phyloP scores from a whole-genome alignment of 2,797 vertebrate genomes.

The Pseudomugil tenellus region DNA sequence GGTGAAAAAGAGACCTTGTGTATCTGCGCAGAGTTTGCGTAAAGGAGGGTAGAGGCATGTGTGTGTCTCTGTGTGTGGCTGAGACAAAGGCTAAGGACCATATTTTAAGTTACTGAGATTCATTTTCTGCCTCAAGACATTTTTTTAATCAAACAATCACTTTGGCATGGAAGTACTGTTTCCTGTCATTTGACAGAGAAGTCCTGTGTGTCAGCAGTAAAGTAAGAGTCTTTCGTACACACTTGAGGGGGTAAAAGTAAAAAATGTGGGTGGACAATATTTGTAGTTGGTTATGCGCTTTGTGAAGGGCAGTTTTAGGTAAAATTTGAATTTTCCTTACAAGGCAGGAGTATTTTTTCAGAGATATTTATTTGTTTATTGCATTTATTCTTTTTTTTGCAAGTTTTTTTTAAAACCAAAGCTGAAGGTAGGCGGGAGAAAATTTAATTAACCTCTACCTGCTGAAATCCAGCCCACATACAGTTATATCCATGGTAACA shows the following conservation, averaged over 20 bases:
- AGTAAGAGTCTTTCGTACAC: slow-evolving; percentile 22
- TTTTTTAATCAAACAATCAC: slow-evolving; percentile 49
- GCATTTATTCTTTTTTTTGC: slow-evolving; percentile 19
- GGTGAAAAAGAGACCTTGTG: slow-evolving; percentile 35
- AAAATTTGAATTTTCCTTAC: slow-evolving; percentile 1
- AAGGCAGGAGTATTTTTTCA: slow-evolving; percentile 26
- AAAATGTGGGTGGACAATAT: slow-evolving; percentile 42
- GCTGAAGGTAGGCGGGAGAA: slow-evolving; percentile 51
- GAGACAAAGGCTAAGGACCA: slow-evolving; percentile 51
- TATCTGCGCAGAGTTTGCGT: slow-evolving; percentile 29
- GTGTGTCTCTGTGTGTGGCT: slow-evolving; percentile 11
- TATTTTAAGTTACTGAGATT: slow-evolving; percentile 40
- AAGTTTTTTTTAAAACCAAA: slow-evolving; percentile 53
- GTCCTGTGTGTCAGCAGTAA: slow-evolving; percentile 32
- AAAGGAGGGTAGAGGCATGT: slow-evolving; percentile 21
- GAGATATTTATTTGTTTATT: background rate
- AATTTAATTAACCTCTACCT: slow-evolving; percentile 60
- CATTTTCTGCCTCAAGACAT: slow-evolving; percentile 33
- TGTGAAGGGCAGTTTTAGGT: slow-evolving; percentile 4
- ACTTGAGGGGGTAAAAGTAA: slow-evolving; percentile 26
- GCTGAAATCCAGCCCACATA: slow-evolving; percentile 60
- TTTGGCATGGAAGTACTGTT: slow-evolving; percentile 49
- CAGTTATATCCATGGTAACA: slow-evolving; percentile 59
- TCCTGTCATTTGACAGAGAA: slow-evolving; percentile 53
- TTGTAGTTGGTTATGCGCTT: slow-evolving; percentile 17